Evolutionary conservation across 2,113 vertebrate genomes (phyloP).

Genomic region (Pterophyllum scalare): DNA sequence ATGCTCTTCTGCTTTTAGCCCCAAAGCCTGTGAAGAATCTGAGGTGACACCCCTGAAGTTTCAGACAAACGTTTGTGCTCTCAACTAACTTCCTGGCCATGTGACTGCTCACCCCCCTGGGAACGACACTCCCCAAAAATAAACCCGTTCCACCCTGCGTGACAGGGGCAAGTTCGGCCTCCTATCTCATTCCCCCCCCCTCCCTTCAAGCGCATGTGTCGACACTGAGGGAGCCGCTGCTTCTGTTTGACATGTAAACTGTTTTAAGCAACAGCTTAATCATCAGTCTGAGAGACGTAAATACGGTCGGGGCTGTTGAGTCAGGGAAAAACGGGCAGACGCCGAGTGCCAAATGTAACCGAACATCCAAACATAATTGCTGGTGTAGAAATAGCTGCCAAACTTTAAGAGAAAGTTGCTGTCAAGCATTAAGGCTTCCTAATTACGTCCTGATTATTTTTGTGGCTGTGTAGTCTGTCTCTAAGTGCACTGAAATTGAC

Average conservation of each 20-base stretch:
- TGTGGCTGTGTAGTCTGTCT: not conserved
- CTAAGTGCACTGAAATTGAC: not conserved
- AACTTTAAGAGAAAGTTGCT: constrained; percentile 28
- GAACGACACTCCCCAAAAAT: constrained; percentile 74
- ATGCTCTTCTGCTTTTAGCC: constrained; percentile 15
- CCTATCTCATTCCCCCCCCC: not conserved
- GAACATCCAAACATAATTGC: constrained; percentile 67
- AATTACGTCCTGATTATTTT: not conserved
- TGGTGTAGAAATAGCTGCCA: constrained; percentile 77
- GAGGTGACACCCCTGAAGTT: constrained; percentile 37
- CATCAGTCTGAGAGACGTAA: constrained; percentile 85
- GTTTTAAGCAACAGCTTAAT: constrained; percentile 85
- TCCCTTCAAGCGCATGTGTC: constrained; percentile 30
- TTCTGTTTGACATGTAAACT: constrained; percentile 63
- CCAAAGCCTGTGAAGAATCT: constrained; percentile 37
- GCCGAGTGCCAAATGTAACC: constrained; percentile 81
- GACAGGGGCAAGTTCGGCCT: constrained; percentile 39
- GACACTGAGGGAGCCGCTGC: constrained; percentile 59
- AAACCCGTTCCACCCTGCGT: constrained; percentile 60
- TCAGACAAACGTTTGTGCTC: constrained; percentile 67
- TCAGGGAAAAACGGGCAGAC: constrained; percentile 81
- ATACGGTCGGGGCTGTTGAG: constrained; percentile 80
- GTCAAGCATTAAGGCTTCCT: not conserved
- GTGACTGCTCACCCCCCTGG: constrained; percentile 47
- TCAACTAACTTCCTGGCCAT: constrained; percentile 61